Evolutionary conservation across 2,888 invertebrate species (phyloP), one percentile per base, ranked within the genome.

Genomic region (Orchesellides sinensis): DNA sequence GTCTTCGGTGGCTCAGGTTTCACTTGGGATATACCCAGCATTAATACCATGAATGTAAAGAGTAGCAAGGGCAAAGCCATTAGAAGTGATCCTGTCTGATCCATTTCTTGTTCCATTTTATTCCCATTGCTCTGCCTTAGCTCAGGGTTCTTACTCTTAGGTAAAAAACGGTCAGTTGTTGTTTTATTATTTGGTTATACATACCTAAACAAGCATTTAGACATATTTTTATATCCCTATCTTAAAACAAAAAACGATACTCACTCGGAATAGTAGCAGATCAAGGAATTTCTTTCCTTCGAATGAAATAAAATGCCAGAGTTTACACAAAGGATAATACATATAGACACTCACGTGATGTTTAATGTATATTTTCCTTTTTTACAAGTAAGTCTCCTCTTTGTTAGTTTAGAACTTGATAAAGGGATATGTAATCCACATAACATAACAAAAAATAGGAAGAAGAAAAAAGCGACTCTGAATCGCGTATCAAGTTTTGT

Each of bases 61-160:
- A 54, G 35, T 27, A 45, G 32, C 68, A 72, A 77, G 77, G 56
- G 59, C 69, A 77, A 49, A 69, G 25, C 59, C 77, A 66, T 65
- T 66, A 65, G 21, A 19, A 29, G 59, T 68, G 77, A 77, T 77
- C 68, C 68, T 69, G 68, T 77, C 77, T 45, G 59, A 77, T 47
- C 59, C 63, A 63, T 74, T 74, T 65, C 63, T 59, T 69, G 68
- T 40, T 56, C 32, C 68, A 47, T 68, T 68, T 61, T 69, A 68
- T 74, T 74, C 63, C 59, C 63, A 27, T 52, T 63, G 12, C n/a
- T n/a, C n/a, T 40, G 40, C n/a, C 40, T 10, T 40, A 10, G 40
- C 10, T 40, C 14, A 10, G 63, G 19, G 59, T n/a, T 25, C 27
- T 17, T 66, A 25, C 21, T 17, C 21, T 35, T 21, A 14, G 2